These are phyloP conservation scores for Rhingia rostrata DNA, from an alignment of 2,888 invertebrate species.

Conservation along the genomic window DNA sequence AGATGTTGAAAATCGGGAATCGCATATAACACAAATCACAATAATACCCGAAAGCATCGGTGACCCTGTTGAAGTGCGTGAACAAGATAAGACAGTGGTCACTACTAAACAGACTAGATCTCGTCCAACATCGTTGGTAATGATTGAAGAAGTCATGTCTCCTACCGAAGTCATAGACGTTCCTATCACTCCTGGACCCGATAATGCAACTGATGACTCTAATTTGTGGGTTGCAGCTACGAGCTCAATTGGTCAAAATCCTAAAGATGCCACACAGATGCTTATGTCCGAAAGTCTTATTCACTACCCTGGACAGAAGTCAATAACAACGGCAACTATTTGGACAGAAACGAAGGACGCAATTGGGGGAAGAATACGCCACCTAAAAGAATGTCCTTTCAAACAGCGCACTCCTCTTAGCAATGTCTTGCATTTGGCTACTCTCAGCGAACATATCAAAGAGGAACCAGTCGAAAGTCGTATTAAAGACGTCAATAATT, in stretches of 20 bases:
- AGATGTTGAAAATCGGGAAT: slow-evolving; percentile 75
- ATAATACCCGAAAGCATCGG: slow-evolving; percentile 79
- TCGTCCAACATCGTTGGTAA: slow-evolving; percentile 83
- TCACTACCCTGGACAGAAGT: slow-evolving; percentile 79
- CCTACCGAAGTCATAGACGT: slow-evolving; percentile 83
- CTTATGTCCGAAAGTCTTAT: slow-evolving; percentile 79
- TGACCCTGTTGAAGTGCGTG: slow-evolving; percentile 77
- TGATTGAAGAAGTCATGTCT: slow-evolving; percentile 84
- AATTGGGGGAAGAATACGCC: slow-evolving; percentile 84
- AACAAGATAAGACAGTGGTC: slow-evolving; percentile 79
- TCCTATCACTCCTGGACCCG: slow-evolving; percentile 84
- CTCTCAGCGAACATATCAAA: slow-evolving; percentile 84
- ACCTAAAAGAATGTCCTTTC: slow-evolving; percentile 83
- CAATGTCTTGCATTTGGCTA: slow-evolving; percentile 86
- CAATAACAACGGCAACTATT: slow-evolving; percentile 75
- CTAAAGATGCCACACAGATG: slow-evolving; percentile 77
- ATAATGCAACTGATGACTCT: slow-evolving; percentile 77
- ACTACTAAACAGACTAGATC: slow-evolving; percentile 77
- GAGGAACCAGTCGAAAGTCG: slow-evolving; percentile 85
- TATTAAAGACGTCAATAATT: slow-evolving; percentile 85
- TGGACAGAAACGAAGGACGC: slow-evolving; percentile 85
- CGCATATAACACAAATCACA: slow-evolving; percentile 80
- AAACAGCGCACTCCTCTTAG: slow-evolving; percentile 85
- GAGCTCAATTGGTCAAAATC: slow-evolving; percentile 56
- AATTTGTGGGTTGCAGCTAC: slow-evolving; percentile 79